phyloP scores from a whole-genome alignment of 1,140 invertebrate genomes.

The Papilio glaucus region DNA sequence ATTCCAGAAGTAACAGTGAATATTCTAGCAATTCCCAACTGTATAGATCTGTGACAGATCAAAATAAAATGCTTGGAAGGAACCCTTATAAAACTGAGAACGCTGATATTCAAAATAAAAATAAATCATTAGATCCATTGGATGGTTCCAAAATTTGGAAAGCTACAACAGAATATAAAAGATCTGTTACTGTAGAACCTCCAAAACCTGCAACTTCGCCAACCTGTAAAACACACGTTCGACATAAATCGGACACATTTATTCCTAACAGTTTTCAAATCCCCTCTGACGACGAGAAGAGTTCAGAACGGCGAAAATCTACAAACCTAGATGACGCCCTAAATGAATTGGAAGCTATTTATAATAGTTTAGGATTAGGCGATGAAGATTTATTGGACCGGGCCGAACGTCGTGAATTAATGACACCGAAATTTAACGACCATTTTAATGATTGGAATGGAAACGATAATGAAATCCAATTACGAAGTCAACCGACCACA shows the following conservation, averaged over 20 bases:
- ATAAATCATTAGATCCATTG: slow-evolving; percentile 66
- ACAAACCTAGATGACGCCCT: slow-evolving; percentile 93
- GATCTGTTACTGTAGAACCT: slow-evolving; percentile 68
- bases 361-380: slow-evolving; percentile 91
- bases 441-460: slow-evolving; percentile 80
- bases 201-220: slow-evolving; percentile 62
- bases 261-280: slow-evolving; percentile 60
- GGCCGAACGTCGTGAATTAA: slow-evolving; percentile 89
- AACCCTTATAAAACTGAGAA: slow-evolving; percentile 49
- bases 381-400: slow-evolving; percentile 92
- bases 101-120: slow-evolving; percentile 64
- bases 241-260: slow-evolving; percentile 78
- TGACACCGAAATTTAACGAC: slow-evolving; percentile 81
- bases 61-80: slow-evolving; percentile 51
- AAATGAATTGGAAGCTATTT: slow-evolving; percentile 94
- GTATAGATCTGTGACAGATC: slow-evolving; percentile 53
- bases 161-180: slow-evolving; percentile 77
- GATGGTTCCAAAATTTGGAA: slow-evolving; percentile 77
- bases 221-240: slow-evolving; percentile 67
- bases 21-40: slow-evolving; percentile 60
- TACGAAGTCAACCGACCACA: slow-evolving; percentile 74
- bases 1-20: slow-evolving; percentile 74
- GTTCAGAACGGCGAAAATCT: slow-evolving; percentile 84
- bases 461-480: slow-evolving; percentile 73
- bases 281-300: slow-evolving; percentile 78